Evolutionary conservation across 2,888 invertebrate species (phyloP).

Genomic region (Clusia tigrina): DNA sequence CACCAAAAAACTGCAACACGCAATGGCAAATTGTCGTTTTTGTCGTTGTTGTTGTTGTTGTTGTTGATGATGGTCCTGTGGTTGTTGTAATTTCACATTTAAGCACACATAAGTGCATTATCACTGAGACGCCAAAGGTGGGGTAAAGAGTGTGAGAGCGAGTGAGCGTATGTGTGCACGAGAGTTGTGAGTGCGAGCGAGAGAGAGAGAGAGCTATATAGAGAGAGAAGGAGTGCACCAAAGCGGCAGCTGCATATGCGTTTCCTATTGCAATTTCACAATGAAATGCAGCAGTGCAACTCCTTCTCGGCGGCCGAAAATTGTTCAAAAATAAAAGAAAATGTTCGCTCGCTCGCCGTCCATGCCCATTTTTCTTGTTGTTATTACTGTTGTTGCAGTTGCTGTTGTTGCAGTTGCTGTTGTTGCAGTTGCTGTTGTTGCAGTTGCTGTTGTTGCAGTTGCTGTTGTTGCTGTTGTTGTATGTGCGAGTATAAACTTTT

Average conservation of each 20-base stretch:
- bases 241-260: slow-evolving; percentile 9
- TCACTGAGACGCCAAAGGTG: neutral
- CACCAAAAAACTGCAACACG: slow-evolving; percentile 13
- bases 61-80: neutral
- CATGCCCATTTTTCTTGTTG: neutral
- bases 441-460: neutral
- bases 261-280: slow-evolving; percentile 5
- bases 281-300: neutral
- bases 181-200: no score
- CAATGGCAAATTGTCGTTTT: slow-evolving; percentile 20
- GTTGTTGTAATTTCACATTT: neutral
- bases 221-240: no score
- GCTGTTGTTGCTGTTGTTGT: neutral
- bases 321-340: neutral
- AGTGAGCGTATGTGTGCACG: no score
- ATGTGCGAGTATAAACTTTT: no score
- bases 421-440: neutral
- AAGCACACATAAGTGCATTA: slow-evolving; percentile 8
- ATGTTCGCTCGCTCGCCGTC: neutral
- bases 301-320: neutral
- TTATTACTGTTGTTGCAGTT: neutral
- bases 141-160: neutral
- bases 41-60: slow-evolving; percentile 5
- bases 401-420: neutral
- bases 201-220: neutral